A percentile compares a stretch with the other conserved stretches of the same genome.
These are phyloP conservation scores for Myopa testacea DNA, from an alignment of 2,888 invertebrate genomes.

Conservation along the genomic window DNA sequence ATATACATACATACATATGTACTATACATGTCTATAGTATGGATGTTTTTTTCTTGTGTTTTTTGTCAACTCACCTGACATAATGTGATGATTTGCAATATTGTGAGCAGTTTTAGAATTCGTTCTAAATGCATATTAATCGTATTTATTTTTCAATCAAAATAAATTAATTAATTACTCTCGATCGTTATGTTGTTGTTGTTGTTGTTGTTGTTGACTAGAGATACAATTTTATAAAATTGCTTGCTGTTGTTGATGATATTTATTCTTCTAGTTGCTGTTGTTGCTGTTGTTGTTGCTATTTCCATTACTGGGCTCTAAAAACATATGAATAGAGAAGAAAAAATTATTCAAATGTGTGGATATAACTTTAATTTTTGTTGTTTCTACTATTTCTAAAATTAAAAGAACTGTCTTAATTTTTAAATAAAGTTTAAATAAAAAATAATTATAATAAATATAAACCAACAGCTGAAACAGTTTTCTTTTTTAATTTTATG, in stretches of 20 bases:
- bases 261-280: not conserved
- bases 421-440: too few relatives aligned
- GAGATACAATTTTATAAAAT: not conserved
- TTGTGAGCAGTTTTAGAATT: constrained; percentile 55
- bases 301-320: not conserved
- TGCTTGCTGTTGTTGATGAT: not conserved
- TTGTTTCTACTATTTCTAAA: too few relatives aligned
- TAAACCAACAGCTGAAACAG: too few relatives aligned
- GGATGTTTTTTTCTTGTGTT: not conserved
- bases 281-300: not conserved
- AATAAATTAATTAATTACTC: not conserved
- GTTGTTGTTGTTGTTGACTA: constrained; percentile 1
- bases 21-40: not conserved
- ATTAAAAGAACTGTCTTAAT: too few relatives aligned
- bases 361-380: too few relatives aligned
- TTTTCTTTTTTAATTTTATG: too few relatives aligned
- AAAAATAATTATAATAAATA: too few relatives aligned
- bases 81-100: constrained; percentile 56
- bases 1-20: not conserved
- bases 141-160: not conserved
- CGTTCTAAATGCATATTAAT: constrained; percentile 46
- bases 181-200: not conserved
- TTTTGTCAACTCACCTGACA: constrained; percentile 58
- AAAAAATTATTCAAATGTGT: not conserved
- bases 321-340: not conserved